A percentile compares a stretch with the other conserved stretches of the same genome.
phyloP scores from a whole-genome alignment of 2,797 vertebrate genomes.

The Darevskia nairensis region DNA sequence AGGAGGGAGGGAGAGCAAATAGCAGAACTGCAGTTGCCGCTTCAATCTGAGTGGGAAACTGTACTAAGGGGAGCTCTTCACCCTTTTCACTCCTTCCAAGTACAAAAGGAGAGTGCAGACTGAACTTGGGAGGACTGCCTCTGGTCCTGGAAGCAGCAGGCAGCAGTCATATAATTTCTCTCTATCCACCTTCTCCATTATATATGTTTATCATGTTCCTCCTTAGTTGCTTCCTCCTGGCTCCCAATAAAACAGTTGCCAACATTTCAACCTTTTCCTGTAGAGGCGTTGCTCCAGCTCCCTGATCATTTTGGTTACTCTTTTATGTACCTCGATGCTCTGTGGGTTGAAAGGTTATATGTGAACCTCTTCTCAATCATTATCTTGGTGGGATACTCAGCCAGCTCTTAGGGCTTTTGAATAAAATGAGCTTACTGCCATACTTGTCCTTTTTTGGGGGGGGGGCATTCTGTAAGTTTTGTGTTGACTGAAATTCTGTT shows the following conservation, averaged over 20 bases:
- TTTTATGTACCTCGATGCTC: neutral
- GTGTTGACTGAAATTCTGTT: neutral
- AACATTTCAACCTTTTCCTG: neutral
- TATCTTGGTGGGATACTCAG: neutral
- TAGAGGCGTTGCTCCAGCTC: neutral
- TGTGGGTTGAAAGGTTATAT: neutral
- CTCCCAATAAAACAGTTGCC: neutral
- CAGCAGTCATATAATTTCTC: no score
- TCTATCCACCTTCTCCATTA: neutral
- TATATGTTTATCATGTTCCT: neutral
- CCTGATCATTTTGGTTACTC: neutral
- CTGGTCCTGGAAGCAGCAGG: no score
- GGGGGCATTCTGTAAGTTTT: neutral
- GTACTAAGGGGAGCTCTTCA: neutral
- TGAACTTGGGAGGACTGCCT: neutral
- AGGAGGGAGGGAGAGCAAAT: neutral
- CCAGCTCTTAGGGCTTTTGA: neutral
- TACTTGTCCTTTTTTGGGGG: neutral
- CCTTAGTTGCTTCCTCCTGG: no score
- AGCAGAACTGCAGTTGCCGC: neutral
- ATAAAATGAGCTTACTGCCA: neutral
- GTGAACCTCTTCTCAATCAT: neutral
- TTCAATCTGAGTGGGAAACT: neutral
- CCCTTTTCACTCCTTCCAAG: neutral
- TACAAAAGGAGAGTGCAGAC: neutral